phyloP scores from a whole-genome alignment of 2,888 invertebrate genomes.

The Heteromyza rotundicornis region DNA sequence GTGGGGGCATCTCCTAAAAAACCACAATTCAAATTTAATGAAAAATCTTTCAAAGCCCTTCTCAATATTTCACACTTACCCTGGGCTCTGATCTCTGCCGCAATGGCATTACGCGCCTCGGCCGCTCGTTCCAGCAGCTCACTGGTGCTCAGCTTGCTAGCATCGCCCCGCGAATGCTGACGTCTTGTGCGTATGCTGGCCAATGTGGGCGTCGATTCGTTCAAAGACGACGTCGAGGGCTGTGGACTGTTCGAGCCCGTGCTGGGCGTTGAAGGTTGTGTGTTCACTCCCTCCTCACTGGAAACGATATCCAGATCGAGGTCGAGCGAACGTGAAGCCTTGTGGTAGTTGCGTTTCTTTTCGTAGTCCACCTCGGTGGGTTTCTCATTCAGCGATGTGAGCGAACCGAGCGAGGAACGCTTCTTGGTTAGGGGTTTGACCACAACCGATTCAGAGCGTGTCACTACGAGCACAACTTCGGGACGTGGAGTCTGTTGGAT shows the following conservation, averaged over 20 bases:
- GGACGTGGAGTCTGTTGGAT: constrained; percentile 73
- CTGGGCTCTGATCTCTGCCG: constrained; percentile 60
- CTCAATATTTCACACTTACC: constrained; percentile 37
- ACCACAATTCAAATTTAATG: background rate
- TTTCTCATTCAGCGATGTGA: constrained; percentile 61
- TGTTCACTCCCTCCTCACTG: constrained; percentile 41
- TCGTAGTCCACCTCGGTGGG: constrained; percentile 56
- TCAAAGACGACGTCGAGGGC: constrained; percentile 49
- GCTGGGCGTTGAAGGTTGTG: constrained; percentile 22
- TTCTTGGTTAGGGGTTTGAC: constrained; percentile 59
- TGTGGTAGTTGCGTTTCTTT: constrained; percentile 59
- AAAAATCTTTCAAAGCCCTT: background rate
- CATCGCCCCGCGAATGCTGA: constrained; percentile 56
- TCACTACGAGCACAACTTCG: constrained; percentile 79
- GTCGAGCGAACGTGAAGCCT: constrained; percentile 61
- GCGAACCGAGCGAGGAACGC: constrained; percentile 60
- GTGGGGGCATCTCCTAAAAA: constrained; percentile 48
- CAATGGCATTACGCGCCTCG: constrained; percentile 57
- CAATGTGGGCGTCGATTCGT: constrained; percentile 41
- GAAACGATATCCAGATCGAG: constrained; percentile 61
- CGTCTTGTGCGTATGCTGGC: constrained; percentile 54
- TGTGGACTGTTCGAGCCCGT: constrained; percentile 35
- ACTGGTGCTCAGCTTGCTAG: constrained; percentile 58
- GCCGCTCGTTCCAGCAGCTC: constrained; percentile 59
- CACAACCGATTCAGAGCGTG: constrained; percentile 65